Conservation (phyloP, 2,113 vertebrate genomes). For the Octodon degus region DNA sequence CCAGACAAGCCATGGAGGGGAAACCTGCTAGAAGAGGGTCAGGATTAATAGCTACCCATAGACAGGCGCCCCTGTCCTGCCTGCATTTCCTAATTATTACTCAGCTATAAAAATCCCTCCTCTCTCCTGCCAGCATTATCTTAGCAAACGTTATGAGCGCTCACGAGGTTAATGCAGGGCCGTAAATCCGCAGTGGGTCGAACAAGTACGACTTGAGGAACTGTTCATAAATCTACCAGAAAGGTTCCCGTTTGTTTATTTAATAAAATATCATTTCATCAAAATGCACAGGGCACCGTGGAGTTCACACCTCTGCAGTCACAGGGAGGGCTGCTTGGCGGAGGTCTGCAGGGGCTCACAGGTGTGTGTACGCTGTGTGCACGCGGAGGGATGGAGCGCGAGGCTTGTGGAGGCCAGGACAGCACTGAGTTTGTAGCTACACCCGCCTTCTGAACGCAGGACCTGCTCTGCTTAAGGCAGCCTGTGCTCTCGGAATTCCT, state of each 20-base stretch:
- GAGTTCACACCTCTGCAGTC: accelerated
- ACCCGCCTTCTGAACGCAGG: accelerated
- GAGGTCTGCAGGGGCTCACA: background rate
- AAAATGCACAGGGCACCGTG: background rate
- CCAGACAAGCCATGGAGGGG: background rate
- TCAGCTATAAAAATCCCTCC: conserved; percentile 80
- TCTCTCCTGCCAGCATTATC: conserved; percentile 84
- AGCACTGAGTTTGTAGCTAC: accelerated
- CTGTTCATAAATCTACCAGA: conserved; percentile 83
- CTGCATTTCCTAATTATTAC: conserved; percentile 83
- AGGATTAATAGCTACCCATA: background rate
- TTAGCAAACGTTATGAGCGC: conserved; percentile 82
- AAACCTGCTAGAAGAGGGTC: background rate
- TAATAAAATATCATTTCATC: conserved; percentile 75
- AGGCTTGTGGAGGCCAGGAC: accelerated
- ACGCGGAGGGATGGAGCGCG: accelerated
- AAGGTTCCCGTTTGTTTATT: conserved; percentile 83
- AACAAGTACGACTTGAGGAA: conserved; percentile 79
- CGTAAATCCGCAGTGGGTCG: conserved; percentile 82
- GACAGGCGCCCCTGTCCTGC: conserved; percentile 74
- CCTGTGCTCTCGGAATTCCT: background rate
- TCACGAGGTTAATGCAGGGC: conserved; percentile 84
- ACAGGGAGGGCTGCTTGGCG: background rate
- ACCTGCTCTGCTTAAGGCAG: accelerated
- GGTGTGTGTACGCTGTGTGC: background rate